phyloP scores from a whole-genome alignment of 2,888 invertebrate species.

The Heteropelma amictum region DNA sequence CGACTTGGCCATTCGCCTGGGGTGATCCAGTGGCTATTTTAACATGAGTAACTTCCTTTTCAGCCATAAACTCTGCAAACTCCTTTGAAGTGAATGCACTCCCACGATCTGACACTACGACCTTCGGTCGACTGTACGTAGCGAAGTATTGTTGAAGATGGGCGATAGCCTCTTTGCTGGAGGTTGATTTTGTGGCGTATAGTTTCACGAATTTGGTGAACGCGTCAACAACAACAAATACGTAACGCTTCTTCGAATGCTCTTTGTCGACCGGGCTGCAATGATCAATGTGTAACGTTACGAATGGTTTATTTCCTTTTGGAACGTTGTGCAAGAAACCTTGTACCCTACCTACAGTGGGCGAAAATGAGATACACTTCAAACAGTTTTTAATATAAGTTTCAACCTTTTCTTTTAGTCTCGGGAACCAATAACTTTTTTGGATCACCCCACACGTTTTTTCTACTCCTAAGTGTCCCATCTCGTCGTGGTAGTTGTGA shows the following conservation, averaged over 20 bases:
- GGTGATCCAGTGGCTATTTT: constrained; percentile 62
- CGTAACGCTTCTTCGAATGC: neutral
- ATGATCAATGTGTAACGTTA: neutral
- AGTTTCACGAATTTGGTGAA: neutral
- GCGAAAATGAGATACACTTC: no score
- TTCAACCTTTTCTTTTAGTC: no score
- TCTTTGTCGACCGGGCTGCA: neutral
- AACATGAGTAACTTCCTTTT: constrained; percentile 55
- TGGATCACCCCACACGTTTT: no score
- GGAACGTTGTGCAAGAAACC: no score
- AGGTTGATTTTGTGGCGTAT: neutral
- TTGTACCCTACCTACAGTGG: no score
- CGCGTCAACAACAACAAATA: neutral
- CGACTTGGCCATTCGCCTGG: constrained; percentile 60
- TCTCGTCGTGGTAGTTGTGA: no score
- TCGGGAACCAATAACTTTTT: no score
- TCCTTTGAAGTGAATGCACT: constrained; percentile 34
- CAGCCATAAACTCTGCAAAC: constrained; percentile 43
- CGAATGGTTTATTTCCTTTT: neutral
- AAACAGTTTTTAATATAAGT: no score
- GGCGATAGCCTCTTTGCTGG: neutral
- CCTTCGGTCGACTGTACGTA: constrained; percentile 2
- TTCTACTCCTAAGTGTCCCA: no score
- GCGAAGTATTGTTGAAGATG: neutral
- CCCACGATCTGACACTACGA: constrained; percentile 28